Conservation (phyloP, 2,113 vertebrate species). For the Heptranchias perlo region DNA sequence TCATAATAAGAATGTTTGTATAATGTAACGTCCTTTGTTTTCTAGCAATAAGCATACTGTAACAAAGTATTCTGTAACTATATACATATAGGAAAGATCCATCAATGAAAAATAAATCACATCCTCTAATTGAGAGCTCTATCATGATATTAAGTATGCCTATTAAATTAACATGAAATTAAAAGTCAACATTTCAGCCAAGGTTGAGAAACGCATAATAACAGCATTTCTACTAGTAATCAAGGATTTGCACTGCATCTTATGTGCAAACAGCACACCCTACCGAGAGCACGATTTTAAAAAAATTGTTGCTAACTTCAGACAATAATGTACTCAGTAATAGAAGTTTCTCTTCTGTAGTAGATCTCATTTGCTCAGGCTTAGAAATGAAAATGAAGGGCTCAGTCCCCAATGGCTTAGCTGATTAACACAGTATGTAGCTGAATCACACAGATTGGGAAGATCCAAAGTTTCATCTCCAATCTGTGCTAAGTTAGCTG, state of each 20-base stretch:
- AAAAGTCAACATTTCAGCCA: background rate
- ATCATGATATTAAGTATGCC: background rate
- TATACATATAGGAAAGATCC: background rate
- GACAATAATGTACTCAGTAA: background rate
- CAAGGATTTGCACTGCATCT: background rate
- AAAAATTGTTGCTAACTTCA: background rate
- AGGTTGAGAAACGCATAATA: background rate
- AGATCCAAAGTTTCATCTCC: background rate
- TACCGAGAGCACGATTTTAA: background rate
- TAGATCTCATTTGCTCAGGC: too few species aligned
- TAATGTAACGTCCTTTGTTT: too few species aligned
- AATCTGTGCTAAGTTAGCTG: too few species aligned
- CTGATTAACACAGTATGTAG: background rate
- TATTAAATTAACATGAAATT: background rate
- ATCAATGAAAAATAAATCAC: background rate
- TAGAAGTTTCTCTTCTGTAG: too few species aligned
- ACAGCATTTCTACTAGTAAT: background rate
- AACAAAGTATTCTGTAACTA: too few species aligned
- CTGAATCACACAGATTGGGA: too few species aligned
- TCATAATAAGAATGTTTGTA: too few species aligned
- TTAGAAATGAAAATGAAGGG: too few species aligned
- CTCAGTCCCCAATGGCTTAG: background rate
- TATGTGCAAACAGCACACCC: background rate
- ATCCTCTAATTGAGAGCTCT: background rate
- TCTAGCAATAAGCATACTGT: too few species aligned